These are phyloP conservation scores for Neopelma chrysocephalum DNA, from an alignment of 2,797 vertebrate species.

Conservation along the genomic window DNA sequence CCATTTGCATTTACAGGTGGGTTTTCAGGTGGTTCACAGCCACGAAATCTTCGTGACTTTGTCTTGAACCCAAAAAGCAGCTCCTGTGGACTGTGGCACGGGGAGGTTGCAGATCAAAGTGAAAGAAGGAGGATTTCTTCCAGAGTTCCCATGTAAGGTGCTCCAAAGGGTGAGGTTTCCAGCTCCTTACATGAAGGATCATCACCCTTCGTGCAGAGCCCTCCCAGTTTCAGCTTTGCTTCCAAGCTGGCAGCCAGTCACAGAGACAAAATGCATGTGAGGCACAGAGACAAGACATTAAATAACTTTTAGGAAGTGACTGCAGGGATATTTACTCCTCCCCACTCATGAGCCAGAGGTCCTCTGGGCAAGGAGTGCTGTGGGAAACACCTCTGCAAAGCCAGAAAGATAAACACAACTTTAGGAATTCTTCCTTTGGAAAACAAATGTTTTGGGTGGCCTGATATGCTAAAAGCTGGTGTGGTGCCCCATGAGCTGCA, in stretches of 20 bases:
- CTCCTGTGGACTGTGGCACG: rapidly evolving
- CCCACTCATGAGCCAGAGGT: not conserved
- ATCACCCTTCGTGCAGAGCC: not conserved
- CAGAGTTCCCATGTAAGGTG: not conserved
- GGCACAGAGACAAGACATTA: not conserved
- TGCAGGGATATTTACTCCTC: not conserved
- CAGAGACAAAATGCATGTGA: not conserved
- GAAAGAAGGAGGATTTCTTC: not conserved
- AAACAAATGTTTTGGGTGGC: not conserved
- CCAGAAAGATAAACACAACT: not conserved
- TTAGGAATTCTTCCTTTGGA: not conserved
- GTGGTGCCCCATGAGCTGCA: not conserved
- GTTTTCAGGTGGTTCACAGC: not conserved
- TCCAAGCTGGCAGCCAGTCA: not conserved
- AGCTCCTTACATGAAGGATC: not conserved
- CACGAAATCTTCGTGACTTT: not conserved
- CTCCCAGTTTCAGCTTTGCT: not conserved
- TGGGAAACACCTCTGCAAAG: not conserved
- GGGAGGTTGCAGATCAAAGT: not conserved
- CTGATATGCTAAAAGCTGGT: not conserved
- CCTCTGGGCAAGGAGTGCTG: not conserved
- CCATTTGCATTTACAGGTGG: not conserved
- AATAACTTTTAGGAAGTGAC: not conserved
- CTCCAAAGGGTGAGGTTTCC: not conserved
- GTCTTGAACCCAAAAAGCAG: not conserved